Conservation (phyloP, 2,888 invertebrate species). For the Marasmarcha lunaedactyla region DNA sequence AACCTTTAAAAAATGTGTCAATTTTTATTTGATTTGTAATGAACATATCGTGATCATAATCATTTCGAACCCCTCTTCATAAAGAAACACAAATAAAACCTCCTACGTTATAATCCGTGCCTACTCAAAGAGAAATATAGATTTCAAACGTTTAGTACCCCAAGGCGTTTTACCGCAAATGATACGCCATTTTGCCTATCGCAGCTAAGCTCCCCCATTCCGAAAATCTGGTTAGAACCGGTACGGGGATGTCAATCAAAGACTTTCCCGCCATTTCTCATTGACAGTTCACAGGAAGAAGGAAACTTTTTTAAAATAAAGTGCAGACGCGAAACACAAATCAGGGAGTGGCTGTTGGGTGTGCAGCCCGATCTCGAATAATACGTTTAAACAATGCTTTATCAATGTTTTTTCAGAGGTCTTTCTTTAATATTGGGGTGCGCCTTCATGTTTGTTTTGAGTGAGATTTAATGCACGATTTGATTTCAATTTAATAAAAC, state of each 20-base stretch:
- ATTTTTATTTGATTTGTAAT: too few relatives aligned
- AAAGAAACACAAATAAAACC: too few relatives aligned
- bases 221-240: conserved; percentile 18
- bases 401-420: not conserved
- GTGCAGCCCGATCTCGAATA: conserved; percentile 2
- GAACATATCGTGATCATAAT: too few relatives aligned
- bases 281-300: conserved; percentile 36
- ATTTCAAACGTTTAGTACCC: not conserved
- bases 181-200: conserved; percentile 38
- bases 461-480: too few relatives aligned
- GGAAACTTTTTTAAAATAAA: conserved; percentile 25
- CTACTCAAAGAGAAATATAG: too few relatives aligned
- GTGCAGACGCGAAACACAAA: conserved; percentile 11
- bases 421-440: too few relatives aligned
- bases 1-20: too few relatives aligned
- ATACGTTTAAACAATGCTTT: not conserved
- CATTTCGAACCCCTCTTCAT: too few relatives aligned
- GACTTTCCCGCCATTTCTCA: conserved; percentile 43
- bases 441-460: too few relatives aligned
- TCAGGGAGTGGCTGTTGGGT: too few relatives aligned
- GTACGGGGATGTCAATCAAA: conserved; percentile 49
- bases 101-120: too few relatives aligned
- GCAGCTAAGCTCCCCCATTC: conserved; percentile 12
- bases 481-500: too few relatives aligned
- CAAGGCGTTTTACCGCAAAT: conserved; percentile 18